Base-by-base conservation (phyloP, 2,113 vertebrate genomes). In the Corythornis cristatus region DNA sequence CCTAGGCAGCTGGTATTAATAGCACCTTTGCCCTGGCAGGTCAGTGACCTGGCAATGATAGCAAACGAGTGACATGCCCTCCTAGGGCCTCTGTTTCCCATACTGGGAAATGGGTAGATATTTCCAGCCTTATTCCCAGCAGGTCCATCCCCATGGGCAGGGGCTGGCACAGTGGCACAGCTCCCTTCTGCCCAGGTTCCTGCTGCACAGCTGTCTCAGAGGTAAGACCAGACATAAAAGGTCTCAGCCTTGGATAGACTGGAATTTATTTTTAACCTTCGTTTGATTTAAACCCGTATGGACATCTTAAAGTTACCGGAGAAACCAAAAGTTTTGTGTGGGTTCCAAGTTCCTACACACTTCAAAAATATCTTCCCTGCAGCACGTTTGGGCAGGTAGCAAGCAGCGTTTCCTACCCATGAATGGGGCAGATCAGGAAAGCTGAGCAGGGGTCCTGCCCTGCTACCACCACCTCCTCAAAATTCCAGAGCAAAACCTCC, bases 321-420 rank as follows among this genome's bases (percentile, higher is more conserved):
- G 96, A 96, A 96, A 96, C 81, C 85, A 79, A 96, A 96, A 96
- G 94, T 97, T 96, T 86, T 87, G 88, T 95, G 96, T 93, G 96
- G 96, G 96, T 83, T 97, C 90, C 90, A 86, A 95, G 94, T 96
- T 95, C 94, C 95, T 96, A 96, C 97, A 96, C 60, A 82, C 95
- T 85, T 97, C 93, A 96, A 95, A 96, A 97, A 96, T 97, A 96
- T 96, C 95, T 88, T 89, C 66, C 56, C 86, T 87, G 84, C 89
- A 75, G 91, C 91, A 90, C 37, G 82, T 93, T 94, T 75, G 89
- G 65, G 56, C 82, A 81, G 75, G 89, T 73, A 89, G 43, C 75
- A 77, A 91, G 89, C 70, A 31, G 89, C 0, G 0, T 43, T 67
- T 57, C 88, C 65, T 71, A 53, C 88, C 65, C 74, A 65, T 19